These are phyloP conservation scores for Galerucella nymphaeae DNA, from an alignment of 2,888 invertebrate species.

Conservation along the genomic window DNA sequence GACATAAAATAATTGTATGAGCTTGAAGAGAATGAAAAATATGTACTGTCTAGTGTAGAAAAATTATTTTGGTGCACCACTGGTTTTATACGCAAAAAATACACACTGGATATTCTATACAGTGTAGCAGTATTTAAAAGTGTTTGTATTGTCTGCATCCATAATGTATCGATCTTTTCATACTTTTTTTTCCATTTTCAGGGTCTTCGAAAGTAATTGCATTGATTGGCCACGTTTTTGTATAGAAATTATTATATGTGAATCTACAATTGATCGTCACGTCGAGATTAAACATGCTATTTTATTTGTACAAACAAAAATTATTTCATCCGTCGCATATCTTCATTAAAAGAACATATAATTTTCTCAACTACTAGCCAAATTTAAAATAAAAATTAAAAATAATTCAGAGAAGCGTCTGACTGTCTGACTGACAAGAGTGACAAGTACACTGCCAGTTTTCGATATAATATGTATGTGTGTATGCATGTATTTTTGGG, in stretches of 20 bases:
- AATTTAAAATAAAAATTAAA: no score
- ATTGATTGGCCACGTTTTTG: background rate
- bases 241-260: background rate
- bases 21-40: no score
- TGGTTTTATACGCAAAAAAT: background rate
- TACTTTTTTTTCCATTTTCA: conserved; percentile 2
- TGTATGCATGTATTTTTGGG: no score
- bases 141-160: conserved; percentile 19
- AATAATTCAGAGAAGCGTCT: no score
- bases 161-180: conserved; percentile 12
- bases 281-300: no score
- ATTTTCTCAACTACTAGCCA: no score
- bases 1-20: no score
- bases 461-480: no score
- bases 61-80: background rate
- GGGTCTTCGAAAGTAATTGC: conserved; percentile 1
- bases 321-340: background rate
- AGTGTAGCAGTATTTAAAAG: conserved; percentile 2
- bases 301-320: background rate
- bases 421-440: no score
- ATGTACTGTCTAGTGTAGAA: no score
- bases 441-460: no score
- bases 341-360: no score
- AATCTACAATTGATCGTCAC: background rate
- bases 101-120: background rate